These are phyloP conservation scores for Nephrotoma flavescens DNA, from an alignment of 2,888 invertebrate genomes.

Conservation along the genomic window DNA sequence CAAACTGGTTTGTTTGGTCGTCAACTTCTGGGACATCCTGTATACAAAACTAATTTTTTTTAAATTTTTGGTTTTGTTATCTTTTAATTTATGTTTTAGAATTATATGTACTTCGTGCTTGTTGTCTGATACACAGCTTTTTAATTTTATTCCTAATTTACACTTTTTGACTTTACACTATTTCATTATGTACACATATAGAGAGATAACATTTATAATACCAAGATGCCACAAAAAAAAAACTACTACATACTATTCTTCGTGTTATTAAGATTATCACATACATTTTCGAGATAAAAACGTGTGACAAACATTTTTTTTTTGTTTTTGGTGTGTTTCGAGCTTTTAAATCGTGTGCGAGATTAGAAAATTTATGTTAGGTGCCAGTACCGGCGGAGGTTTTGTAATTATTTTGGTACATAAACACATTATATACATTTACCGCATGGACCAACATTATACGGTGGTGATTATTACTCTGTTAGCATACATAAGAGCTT, in stretches of 20 bases:
- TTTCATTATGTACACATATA: background rate
- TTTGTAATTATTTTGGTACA: background rate
- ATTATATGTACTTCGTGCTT: background rate
- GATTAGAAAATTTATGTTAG: background rate
- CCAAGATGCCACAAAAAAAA: background rate
- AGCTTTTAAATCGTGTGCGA: background rate
- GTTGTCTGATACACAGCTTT: background rate
- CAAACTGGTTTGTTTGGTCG: too few species aligned
- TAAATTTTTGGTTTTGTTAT: background rate
- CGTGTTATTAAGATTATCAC: background rate
- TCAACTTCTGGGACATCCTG: background rate
- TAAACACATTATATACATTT: background rate
- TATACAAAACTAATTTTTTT: background rate
- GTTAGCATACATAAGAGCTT: background rate
- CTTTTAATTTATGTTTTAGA: background rate
- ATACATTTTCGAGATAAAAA: background rate
- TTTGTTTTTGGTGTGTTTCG: background rate
- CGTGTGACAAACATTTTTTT: background rate
- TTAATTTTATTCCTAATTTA: background rate
- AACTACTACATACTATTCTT: background rate
- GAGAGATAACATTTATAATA: background rate
- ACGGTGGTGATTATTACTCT: background rate
- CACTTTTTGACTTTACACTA: background rate
- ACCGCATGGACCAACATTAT: background rate
- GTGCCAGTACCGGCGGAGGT: background rate